Base-by-base conservation (phyloP, 2,113 vertebrate species). In the Elephantulus edwardii region DNA sequence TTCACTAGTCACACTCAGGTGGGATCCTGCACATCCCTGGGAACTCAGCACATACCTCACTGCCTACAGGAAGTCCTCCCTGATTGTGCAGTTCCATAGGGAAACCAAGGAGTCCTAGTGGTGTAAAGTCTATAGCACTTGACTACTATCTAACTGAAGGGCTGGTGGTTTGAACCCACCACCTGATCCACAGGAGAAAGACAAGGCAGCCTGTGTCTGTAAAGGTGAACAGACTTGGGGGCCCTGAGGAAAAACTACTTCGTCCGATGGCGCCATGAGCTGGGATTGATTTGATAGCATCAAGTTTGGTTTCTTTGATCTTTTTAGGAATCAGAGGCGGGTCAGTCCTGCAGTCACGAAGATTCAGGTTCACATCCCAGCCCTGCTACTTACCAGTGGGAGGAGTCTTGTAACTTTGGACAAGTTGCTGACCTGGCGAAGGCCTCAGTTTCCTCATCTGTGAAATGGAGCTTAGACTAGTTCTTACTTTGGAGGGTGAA, bases 371-470 rank as follows among this genome's bases (percentile, higher is more conserved):
- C 1, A 17, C 58, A n/a, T 54, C 72, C 42, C 56, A 11, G 1
- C 3, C 30, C 33, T 9, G 24, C 24, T 44, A 22, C 60, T 50
- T 54, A 1, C 52, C 4, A 17, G 52, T 7, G 6, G 40, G 30
- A 14, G 38, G 24, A 10, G 13, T 30, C 28, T 22, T 77, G 26
- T 48, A 33, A 20, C 50, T 40, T 46, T 24, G 40, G 28, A 35
- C 22, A 5, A 2, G 1, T 24, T 8, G 75, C 4, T 26, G 40
- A 28, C 28, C 16, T 19, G 12, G 4, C 13, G 54, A 52, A 68
- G 66, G 52, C 66, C 72, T 93, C 80, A 2, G 76, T 76, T 50
- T 93, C 38, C 77, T 19, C 16, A 1, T 30, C 83, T 89, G 88
- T 58, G 19, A 35, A 82, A 35, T n/a, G 40, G 24, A 28, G 40